phyloP scores from a whole-genome alignment of 2,888 invertebrate species.

The Lysandra bellargus region DNA sequence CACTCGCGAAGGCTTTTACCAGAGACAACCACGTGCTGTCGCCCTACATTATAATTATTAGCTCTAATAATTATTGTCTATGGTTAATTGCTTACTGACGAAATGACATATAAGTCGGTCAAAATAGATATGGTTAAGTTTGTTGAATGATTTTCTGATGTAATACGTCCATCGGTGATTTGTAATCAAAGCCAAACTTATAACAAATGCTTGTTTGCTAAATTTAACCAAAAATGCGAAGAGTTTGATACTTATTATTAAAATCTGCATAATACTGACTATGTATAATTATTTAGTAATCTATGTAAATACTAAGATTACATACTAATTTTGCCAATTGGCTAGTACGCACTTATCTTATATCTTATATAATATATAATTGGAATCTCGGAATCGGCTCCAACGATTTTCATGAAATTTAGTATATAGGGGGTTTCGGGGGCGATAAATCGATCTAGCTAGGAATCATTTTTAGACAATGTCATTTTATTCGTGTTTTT shows the following conservation, averaged over 20 bases:
- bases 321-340: too few relatives aligned
- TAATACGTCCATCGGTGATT: neutral
- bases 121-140: neutral
- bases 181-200: neutral
- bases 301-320: neutral
- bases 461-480: too few relatives aligned
- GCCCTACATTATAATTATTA: conserved; percentile 29
- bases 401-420: too few relatives aligned
- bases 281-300: neutral
- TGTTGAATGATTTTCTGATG: neutral
- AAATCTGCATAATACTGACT: too few relatives aligned
- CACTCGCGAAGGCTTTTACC: conserved; percentile 35
- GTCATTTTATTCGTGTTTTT: too few relatives aligned
- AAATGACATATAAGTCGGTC: neutral
- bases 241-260: too few relatives aligned
- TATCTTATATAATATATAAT: too few relatives aligned
- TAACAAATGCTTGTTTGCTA: neutral
- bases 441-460: too few relatives aligned
- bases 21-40: conserved; percentile 23
- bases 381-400: too few relatives aligned
- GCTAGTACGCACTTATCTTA: too few relatives aligned
- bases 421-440: too few relatives aligned
- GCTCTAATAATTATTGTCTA: conserved; percentile 24
- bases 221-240: neutral
- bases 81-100: neutral